phyloP scores from a whole-genome alignment of 2,797 vertebrate species.

The Takifugu rubripes region DNA sequence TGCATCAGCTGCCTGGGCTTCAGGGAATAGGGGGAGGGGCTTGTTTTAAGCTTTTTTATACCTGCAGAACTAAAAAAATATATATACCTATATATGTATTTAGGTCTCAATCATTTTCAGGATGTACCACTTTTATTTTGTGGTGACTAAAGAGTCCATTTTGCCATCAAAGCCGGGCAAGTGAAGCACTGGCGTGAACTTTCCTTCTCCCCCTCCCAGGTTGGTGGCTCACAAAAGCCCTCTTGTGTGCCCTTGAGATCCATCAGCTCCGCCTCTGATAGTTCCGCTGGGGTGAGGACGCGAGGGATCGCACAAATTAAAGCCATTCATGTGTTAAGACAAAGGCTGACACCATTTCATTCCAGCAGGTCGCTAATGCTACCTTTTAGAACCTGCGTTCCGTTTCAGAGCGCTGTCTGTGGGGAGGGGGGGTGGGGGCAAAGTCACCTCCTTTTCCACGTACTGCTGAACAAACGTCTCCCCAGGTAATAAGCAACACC shows the following conservation, averaged over 20 bases:
- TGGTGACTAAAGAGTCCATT: too few relatives aligned
- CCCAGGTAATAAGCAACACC: constrained; percentile 52
- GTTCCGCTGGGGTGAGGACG: constrained; percentile 56
- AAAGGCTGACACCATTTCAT: constrained; percentile 66
- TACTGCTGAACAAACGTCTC: constrained; percentile 48
- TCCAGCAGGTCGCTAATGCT: constrained; percentile 51
- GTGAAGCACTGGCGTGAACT: neutral
- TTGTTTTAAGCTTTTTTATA: too few relatives aligned
- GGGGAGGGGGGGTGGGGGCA: constrained; percentile 34
- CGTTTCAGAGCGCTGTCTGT: constrained; percentile 33
- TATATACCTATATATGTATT: too few relatives aligned
- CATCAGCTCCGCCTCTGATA: constrained; percentile 50
- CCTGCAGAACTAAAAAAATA: too few relatives aligned
- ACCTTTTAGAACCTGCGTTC: constrained; percentile 56
- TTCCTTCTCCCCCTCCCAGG: neutral
- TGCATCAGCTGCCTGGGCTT: too few relatives aligned
- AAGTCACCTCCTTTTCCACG: constrained; percentile 54
- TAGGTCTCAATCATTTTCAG: too few relatives aligned
- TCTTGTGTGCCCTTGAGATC: constrained; percentile 56
- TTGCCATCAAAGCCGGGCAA: too few relatives aligned
- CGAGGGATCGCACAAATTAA: constrained; percentile 59
- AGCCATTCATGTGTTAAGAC: constrained; percentile 65
- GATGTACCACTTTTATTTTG: too few relatives aligned
- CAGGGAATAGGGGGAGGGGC: too few relatives aligned
- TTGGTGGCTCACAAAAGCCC: constrained; percentile 17